Evolutionary conservation across 64 coral and sea anemone genomes (phyloP).

Genomic region (Trachythela sp.): DNA sequence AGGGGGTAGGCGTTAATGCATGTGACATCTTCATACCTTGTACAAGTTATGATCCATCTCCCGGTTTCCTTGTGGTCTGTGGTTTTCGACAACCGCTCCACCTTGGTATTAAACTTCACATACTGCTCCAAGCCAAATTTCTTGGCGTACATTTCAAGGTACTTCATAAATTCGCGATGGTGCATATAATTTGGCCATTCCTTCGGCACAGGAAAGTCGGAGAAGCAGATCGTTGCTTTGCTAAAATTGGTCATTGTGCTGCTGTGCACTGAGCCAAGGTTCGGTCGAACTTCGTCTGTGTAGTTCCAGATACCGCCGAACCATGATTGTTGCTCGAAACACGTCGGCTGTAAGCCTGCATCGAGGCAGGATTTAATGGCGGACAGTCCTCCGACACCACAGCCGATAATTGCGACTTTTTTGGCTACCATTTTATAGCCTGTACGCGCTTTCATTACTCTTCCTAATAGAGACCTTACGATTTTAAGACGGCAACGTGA

Average conservation of each 20-base stretch:
- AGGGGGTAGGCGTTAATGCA: too few relatives aligned
- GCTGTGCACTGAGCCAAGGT: slow-evolving; percentile 36
- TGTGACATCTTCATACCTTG: background rate
- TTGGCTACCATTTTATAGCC: background rate
- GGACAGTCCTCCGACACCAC: slow-evolving; percentile 62
- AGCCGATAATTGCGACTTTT: slow-evolving; percentile 71
- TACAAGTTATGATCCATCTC: slow-evolving; percentile 58
- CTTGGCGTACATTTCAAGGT: slow-evolving; percentile 58
- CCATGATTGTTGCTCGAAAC: slow-evolving; percentile 64
- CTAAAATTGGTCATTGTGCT: slow-evolving; percentile 79
- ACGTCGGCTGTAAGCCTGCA: slow-evolving; percentile 67
- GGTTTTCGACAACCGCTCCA: slow-evolving; percentile 34
- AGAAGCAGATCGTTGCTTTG: slow-evolving; percentile 77
- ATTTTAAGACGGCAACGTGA: too few relatives aligned
- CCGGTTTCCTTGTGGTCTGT: slow-evolving; percentile 42
- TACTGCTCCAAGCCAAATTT: slow-evolving; percentile 44
- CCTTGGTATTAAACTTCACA: slow-evolving; percentile 55
- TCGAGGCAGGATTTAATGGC: slow-evolving; percentile 76
- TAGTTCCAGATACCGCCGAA: slow-evolving; percentile 78
- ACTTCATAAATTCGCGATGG: slow-evolving; percentile 17
- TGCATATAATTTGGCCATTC: slow-evolving; percentile 67
- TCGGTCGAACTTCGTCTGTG: slow-evolving; percentile 15
- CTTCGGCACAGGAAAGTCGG: slow-evolving; percentile 87
- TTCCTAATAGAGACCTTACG: too few relatives aligned
- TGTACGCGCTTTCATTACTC: too few relatives aligned